Conservation (phyloP, 2,888 invertebrate species). For the Cephalotes varians region DNA sequence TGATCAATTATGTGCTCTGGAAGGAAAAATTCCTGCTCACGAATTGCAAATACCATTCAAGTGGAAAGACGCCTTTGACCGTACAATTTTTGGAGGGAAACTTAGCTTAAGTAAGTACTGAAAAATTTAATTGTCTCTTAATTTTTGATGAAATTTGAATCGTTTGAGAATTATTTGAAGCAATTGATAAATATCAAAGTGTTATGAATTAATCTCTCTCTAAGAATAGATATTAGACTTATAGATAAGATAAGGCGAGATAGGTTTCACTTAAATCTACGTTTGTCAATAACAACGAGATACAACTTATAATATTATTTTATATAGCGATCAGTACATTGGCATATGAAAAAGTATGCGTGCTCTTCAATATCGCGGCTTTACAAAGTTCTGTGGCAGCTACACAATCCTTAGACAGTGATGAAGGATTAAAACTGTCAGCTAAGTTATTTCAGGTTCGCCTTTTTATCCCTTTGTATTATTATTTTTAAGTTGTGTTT, state of each 20-base stretch:
- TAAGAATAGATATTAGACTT: not conserved
- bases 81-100: slow-evolving; percentile 96
- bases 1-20: slow-evolving; percentile 97
- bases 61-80: slow-evolving; percentile 99
- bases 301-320: slow-evolving; percentile 18
- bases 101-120: slow-evolving; percentile 94
- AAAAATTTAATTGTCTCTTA: not conserved
- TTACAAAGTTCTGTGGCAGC: slow-evolving; percentile 96
- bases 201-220: not conserved
- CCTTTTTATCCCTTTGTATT: not conserved
- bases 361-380: slow-evolving; percentile 98
- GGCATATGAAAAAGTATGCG: slow-evolving; percentile 96
- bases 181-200: not conserved
- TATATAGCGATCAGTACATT: slow-evolving; percentile 93
- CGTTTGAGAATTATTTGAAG: slow-evolving; percentile 17
- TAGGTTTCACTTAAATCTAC: slow-evolving; percentile 21
- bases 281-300: not conserved
- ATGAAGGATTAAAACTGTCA: slow-evolving; percentile 97
- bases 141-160: not conserved
- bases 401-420: slow-evolving; percentile 93
- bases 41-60: slow-evolving; percentile 99
- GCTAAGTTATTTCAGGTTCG: slow-evolving; percentile 95
- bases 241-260: slow-evolving; percentile 66
- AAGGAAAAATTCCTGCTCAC: slow-evolving; percentile 96
- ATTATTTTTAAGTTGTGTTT: not conserved